Percentiles rank a stretch among this genome's conserved stretches.
phyloP scores from a whole-genome alignment of 2,888 invertebrate species.

The Neria commutata region DNA sequence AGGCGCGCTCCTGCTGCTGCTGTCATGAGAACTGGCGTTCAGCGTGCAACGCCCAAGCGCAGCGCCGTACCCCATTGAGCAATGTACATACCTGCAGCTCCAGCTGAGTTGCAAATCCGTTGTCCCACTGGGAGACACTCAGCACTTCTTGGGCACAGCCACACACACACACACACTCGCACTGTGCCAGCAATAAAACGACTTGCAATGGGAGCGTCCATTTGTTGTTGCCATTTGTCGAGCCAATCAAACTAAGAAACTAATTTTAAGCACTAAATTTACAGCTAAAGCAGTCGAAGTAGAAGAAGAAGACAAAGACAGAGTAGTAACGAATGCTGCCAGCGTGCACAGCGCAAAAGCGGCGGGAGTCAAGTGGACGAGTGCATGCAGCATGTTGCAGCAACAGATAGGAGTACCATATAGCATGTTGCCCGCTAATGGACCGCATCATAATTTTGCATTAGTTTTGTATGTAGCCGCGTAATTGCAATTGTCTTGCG shows the following conservation, averaged over 20 bases:
- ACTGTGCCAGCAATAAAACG: background rate
- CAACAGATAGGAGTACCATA: background rate
- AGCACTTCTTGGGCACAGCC: background rate
- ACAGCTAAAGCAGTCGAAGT: background rate
- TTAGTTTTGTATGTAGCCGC: background rate
- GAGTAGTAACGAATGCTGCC: no score
- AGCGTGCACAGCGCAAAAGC: background rate
- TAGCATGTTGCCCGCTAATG: slow-evolving; percentile 3
- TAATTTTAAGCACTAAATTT: background rate
- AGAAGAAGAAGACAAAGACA: no score
- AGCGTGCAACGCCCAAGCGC: no score
- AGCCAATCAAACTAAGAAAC: background rate
- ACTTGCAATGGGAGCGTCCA: background rate
- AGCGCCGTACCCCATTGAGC: no score
- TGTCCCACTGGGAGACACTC: background rate
- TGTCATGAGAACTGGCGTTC: no score
- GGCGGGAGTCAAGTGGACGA: background rate
- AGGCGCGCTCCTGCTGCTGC: no score
- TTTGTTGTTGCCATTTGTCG: no score
- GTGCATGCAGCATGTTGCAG: background rate
- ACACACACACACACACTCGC: no score
- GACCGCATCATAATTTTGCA: slow-evolving; percentile 1
- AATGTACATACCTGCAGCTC: no score
- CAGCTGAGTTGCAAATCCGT: background rate
- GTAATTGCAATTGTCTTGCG: background rate